Conservation (phyloP, 1,140 invertebrate genomes). For the Halesus radiatus region DNA sequence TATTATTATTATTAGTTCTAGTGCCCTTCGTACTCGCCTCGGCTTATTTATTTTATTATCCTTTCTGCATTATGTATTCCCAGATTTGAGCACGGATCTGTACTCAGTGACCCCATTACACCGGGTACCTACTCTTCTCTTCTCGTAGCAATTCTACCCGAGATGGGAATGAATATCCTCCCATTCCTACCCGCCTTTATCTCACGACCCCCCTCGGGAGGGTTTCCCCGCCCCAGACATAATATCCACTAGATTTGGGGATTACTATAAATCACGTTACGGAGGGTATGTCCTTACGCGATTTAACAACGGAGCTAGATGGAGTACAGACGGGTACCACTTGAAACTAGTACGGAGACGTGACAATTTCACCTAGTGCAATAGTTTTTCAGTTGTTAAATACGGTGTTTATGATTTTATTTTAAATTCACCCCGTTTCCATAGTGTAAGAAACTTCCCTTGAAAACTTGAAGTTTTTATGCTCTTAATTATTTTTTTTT, state of each 20-base stretch:
- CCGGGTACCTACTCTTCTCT: background rate
- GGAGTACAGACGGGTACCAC: background rate
- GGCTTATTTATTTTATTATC: too few relatives aligned
- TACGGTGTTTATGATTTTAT: too few relatives aligned
- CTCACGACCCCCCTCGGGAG: background rate
- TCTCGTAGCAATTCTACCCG: too few relatives aligned
- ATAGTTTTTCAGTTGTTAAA: background rate
- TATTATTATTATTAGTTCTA: too few relatives aligned
- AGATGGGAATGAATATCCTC: too few relatives aligned
- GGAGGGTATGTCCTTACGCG: conserved; percentile 51
- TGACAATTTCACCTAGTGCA: conserved; percentile 33
- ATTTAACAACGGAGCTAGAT: conserved; percentile 45
- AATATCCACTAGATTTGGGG: conserved; percentile 50
- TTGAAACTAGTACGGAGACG: background rate
- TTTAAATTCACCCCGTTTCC: too few relatives aligned
- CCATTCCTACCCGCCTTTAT: background rate
- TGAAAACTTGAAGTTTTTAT: too few relatives aligned
- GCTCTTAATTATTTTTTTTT: too few relatives aligned
- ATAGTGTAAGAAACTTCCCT: too few relatives aligned
- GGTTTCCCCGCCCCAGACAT: conserved; percentile 12
- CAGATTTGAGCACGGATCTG: background rate
- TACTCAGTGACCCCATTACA: conserved; percentile 32
- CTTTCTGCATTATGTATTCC: background rate
- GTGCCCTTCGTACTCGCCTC: too few relatives aligned
- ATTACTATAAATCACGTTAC: conserved; percentile 56